Percentiles rank a stretch among this genome's conserved stretches.
phyloP scores from a whole-genome alignment of 2,888 invertebrate species.

The Chymomyza amoena region DNA sequence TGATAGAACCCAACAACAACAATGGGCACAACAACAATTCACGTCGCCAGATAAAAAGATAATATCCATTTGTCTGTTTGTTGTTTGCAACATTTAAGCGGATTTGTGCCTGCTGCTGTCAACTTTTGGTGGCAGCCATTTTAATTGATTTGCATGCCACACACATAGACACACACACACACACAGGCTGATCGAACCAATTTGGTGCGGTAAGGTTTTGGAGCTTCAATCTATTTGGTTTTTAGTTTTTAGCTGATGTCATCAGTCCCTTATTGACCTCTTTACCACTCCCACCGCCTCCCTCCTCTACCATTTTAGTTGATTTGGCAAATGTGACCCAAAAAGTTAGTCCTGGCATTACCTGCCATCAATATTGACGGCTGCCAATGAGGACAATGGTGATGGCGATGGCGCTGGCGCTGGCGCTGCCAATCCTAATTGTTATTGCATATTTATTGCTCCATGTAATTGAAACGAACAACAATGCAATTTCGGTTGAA shows the following conservation, averaged over 20 bases:
- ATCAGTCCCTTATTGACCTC: neutral
- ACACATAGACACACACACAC: neutral
- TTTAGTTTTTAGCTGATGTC: neutral
- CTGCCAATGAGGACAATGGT: neutral
- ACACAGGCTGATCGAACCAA: neutral
- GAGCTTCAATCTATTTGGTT: neutral
- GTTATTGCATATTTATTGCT: neutral
- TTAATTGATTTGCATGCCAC: slow-evolving; percentile 66
- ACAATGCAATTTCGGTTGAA: neutral
- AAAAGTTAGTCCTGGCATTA: slow-evolving; percentile 4
- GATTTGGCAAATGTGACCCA: neutral
- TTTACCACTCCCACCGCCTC: neutral
- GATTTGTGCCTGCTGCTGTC: slow-evolving; percentile 57
- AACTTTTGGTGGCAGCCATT: slow-evolving; percentile 61
- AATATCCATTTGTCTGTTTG: slow-evolving; percentile 69
- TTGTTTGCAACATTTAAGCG: slow-evolving; percentile 55
- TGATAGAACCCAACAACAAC: neutral
- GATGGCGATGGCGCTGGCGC: too few species aligned
- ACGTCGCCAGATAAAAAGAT: slow-evolving; percentile 63
- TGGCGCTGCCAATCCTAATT: neutral
- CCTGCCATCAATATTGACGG: neutral
- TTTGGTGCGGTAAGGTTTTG: neutral
- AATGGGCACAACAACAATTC: slow-evolving; percentile 26
- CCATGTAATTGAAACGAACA: neutral
- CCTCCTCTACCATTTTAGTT: neutral